phyloP scores from a whole-genome alignment of 2,888 invertebrate species.

The Bursaphelenchus okinawaensis region DNA sequence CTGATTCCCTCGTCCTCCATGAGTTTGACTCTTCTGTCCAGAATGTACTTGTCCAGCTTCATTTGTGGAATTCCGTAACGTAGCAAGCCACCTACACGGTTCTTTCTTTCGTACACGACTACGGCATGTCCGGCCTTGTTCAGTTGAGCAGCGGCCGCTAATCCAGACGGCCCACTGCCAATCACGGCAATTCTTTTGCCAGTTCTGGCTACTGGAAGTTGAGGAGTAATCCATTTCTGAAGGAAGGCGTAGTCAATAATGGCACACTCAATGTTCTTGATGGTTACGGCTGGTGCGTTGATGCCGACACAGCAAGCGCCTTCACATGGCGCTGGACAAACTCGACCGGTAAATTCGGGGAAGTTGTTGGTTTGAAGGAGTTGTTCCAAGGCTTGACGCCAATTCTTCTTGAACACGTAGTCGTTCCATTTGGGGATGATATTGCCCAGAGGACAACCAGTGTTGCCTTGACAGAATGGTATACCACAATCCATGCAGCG shows the following conservation, averaged over 20 bases:
- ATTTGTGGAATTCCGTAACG: slow-evolving; percentile 98
- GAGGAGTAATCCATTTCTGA: slow-evolving; percentile 75
- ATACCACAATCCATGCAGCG: slow-evolving; percentile 98
- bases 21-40: slow-evolving; percentile 78
- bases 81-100: slow-evolving; percentile 84
- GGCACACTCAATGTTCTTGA: slow-evolving; percentile 96
- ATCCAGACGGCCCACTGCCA: slow-evolving; percentile 84
- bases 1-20: slow-evolving; percentile 80
- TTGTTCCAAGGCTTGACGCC: slow-evolving; percentile 86
- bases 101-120: slow-evolving; percentile 92
- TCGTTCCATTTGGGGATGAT: slow-evolving; percentile 99
- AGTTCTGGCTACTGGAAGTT: slow-evolving; percentile 71
- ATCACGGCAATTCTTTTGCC: slow-evolving; percentile 81
- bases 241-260: slow-evolving; percentile 97
- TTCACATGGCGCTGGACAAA: slow-evolving; percentile 86
- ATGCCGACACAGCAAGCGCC: slow-evolving; percentile 94
- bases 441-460: slow-evolving; percentile 91
- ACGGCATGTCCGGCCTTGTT: slow-evolving; percentile 94
- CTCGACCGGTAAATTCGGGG: slow-evolving; percentile 71
- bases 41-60: slow-evolving; percentile 83
- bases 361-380: slow-evolving; percentile 96
- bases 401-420: slow-evolving; percentile 73
- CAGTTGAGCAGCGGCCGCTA: slow-evolving; percentile 89
- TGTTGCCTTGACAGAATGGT: slow-evolving; percentile 72
- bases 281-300: slow-evolving; percentile 90